Conservation (phyloP, 2,797 vertebrate genomes). For the Gymnothorax javanicus region DNA sequence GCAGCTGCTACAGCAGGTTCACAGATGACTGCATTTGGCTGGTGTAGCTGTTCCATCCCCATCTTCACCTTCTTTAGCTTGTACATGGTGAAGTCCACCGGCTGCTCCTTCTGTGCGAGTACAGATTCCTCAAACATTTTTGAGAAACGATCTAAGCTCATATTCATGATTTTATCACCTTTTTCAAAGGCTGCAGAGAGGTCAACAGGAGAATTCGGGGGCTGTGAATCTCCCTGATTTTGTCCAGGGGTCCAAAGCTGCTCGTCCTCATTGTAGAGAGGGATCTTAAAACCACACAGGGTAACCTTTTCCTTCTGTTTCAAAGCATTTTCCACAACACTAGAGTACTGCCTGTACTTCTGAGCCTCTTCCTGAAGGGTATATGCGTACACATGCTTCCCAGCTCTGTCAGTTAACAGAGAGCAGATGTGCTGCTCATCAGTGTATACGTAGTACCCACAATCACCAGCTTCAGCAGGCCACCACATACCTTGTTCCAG, state of each 20-base stretch:
- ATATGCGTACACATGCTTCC: constrained; percentile 86
- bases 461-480: constrained; percentile 88
- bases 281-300: constrained; percentile 88
- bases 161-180: constrained; percentile 85
- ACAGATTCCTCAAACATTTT: constrained; percentile 89
- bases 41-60: constrained; percentile 69
- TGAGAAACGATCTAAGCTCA: constrained; percentile 87
- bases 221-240: constrained; percentile 57
- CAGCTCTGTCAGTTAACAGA: constrained; percentile 87
- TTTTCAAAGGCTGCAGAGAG: constrained; percentile 83
- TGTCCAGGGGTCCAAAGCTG: constrained; percentile 71
- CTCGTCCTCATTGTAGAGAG: constrained; percentile 73
- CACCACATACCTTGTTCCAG: constrained; percentile 93
- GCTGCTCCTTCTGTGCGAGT: constrained; percentile 77
- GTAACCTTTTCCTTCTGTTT: constrained; percentile 77
- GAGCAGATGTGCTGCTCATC: constrained; percentile 90
- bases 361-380: constrained; percentile 75
- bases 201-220: constrained; percentile 77
- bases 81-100: constrained; percentile 85
- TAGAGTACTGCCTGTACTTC: constrained; percentile 70
- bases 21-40: constrained; percentile 45
- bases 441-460: constrained; percentile 91
- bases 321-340: constrained; percentile 68
- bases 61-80: constrained; percentile 83
- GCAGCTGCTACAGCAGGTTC: constrained; percentile 67